Evolutionary conservation across 2,888 invertebrate species (phyloP).

Genomic region (Caenorhabditis japonica): DNA sequence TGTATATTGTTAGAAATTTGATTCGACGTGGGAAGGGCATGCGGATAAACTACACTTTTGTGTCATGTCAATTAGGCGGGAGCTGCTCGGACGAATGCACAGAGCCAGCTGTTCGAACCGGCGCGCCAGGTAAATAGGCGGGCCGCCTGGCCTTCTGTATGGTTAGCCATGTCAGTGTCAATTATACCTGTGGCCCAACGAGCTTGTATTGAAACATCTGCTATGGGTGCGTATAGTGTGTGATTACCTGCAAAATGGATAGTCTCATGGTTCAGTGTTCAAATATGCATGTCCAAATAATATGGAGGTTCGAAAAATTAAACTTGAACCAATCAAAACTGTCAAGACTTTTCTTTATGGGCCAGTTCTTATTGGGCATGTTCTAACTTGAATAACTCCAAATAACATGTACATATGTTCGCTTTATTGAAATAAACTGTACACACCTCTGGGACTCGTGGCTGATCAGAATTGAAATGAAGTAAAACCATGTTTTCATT

Average conservation of each 20-base stretch:
- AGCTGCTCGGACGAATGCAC: constrained; percentile 40
- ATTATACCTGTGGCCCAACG: constrained; percentile 35
- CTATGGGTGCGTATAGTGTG: constrained; percentile 26
- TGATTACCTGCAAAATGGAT: constrained; percentile 28
- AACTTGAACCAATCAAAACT: not conserved
- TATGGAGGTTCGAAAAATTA: not conserved
- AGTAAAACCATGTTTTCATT: too few relatives aligned
- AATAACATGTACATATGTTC: too few relatives aligned
- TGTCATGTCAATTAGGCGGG: constrained; percentile 36
- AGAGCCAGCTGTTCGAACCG: constrained; percentile 46
- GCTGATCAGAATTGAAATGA: too few relatives aligned
- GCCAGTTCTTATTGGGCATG: too few relatives aligned
- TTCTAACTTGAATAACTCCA: too few relatives aligned
- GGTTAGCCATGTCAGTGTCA: constrained; percentile 43
- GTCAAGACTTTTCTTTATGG: too few relatives aligned
- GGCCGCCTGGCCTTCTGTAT: constrained; percentile 32
- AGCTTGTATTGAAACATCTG: constrained; percentile 53
- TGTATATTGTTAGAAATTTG: too few relatives aligned
- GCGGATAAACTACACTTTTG: constrained; percentile 22
- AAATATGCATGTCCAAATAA: not conserved
- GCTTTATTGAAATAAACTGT: too few relatives aligned
- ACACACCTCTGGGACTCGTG: too few relatives aligned
- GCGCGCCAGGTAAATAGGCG: constrained; percentile 46
- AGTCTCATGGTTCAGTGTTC: constrained; percentile 1
- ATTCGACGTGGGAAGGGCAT: not conserved